These are phyloP conservation scores for Halyomorpha halys DNA, from an alignment of 1,140 invertebrate genomes.

Conservation along the genomic window DNA sequence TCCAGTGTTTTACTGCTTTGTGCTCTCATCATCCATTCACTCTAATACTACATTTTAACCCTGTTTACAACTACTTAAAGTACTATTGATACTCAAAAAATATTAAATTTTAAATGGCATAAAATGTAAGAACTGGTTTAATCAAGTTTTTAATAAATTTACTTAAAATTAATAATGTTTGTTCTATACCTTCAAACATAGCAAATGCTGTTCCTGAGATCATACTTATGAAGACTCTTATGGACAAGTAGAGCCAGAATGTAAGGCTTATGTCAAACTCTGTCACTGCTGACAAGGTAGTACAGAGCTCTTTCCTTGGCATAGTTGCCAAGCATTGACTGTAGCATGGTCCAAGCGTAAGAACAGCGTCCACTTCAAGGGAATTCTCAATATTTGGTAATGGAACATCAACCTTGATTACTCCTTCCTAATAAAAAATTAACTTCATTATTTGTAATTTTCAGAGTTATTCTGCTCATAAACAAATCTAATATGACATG, in stretches of 20 bases:
- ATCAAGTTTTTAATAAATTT: not conserved
- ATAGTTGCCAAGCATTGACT: conserved; percentile 45
- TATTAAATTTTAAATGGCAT: too few species aligned
- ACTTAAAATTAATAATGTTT: too few species aligned
- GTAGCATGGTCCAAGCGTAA: conserved; percentile 32
- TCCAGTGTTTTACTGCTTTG: too few species aligned
- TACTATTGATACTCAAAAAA: too few species aligned
- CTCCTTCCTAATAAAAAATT: not conserved
- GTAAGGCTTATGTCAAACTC: conserved; percentile 54
- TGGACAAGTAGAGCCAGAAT: conserved; percentile 63
- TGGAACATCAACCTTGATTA: conserved; percentile 34
- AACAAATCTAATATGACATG: too few species aligned
- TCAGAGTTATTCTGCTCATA: too few species aligned
- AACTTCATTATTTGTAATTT: too few species aligned
- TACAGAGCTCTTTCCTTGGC: conserved; percentile 47
- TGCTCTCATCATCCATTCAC: too few species aligned
- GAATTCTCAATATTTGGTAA: conserved; percentile 33
- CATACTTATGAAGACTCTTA: conserved; percentile 57
- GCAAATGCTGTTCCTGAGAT: conserved; percentile 56
- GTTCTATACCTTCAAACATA: conserved; percentile 55
- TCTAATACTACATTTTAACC: too few species aligned
- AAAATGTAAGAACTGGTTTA: too few species aligned
- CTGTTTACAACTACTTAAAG: too few species aligned
- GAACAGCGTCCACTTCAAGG: conserved; percentile 29
- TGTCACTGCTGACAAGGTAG: conserved; percentile 44